These are phyloP conservation scores for Hermaeophaga mercurialis DNA, from an alignment of 2,888 invertebrate genomes.

Conservation along the genomic window DNA sequence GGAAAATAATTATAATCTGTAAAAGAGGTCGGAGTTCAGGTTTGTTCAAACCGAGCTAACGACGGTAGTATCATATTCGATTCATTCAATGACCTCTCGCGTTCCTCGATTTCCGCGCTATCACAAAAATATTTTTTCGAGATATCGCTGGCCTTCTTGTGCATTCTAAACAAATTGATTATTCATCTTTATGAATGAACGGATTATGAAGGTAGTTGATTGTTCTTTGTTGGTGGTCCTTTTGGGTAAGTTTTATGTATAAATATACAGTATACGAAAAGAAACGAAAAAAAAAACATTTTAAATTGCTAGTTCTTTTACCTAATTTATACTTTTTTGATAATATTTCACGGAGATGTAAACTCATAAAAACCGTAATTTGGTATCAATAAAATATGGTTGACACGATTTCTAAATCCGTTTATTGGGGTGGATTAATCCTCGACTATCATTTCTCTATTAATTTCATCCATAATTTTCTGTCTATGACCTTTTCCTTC, in stretches of 20 bases:
- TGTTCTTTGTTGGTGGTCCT: constrained; percentile 2
- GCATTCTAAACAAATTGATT: neutral
- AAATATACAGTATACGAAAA: neutral
- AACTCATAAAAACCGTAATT: no score
- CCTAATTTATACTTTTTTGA: no score
- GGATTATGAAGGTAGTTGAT: neutral
- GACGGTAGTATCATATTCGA: neutral
- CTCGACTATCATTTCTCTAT: no score
- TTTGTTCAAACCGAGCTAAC: neutral
- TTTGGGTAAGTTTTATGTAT: constrained; percentile 60
- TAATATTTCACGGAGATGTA: no score
- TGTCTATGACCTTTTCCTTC: no score
- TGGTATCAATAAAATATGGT: no score
- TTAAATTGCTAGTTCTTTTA: no score
- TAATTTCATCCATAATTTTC: no score
- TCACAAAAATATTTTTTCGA: neutral
- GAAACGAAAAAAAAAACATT: neutral
- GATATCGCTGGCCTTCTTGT: neutral
- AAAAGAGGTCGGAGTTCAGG: constrained; percentile 6
- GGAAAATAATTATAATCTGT: no score
- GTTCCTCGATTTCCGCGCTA: neutral
- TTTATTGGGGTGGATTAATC: neutral
- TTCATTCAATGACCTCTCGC: neutral
- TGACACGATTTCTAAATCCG: neutral
- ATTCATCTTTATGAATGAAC: neutral